phyloP scores from a whole-genome alignment of 2,797 vertebrate species.

The Ciconia nigra region DNA sequence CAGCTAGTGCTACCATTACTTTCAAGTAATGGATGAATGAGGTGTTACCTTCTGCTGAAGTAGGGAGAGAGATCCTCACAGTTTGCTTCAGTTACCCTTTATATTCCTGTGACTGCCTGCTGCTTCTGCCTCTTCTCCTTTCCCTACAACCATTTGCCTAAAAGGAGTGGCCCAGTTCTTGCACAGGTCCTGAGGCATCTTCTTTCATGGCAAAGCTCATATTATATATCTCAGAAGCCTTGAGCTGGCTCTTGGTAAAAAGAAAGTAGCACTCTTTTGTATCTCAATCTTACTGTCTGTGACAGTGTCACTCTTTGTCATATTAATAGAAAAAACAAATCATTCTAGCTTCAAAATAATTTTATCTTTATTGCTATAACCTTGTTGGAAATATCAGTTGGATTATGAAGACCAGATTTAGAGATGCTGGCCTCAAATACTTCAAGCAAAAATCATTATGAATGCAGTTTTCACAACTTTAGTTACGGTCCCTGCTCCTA shows the following conservation, averaged over 20 bases:
- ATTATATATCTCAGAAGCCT: background rate
- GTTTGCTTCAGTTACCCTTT: background rate
- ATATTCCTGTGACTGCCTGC: background rate
- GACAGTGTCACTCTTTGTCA: background rate
- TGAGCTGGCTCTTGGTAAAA: background rate
- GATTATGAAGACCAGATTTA: background rate
- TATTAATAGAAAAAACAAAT: background rate
- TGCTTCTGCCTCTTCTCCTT: background rate
- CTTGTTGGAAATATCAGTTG: background rate
- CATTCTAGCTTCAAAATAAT: background rate
- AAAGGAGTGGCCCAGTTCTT: background rate
- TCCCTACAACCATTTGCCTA: background rate
- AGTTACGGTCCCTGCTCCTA: background rate
- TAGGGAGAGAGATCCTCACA: background rate
- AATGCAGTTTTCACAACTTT: background rate
- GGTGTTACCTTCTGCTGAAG: background rate
- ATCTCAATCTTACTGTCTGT: background rate
- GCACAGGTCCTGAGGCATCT: fast-evolving
- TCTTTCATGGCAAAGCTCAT: background rate
- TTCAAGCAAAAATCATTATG: background rate
- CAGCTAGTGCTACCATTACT: background rate
- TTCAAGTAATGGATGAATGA: background rate
- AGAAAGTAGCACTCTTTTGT: background rate
- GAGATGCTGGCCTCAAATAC: background rate
- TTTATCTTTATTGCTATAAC: background rate